phyloP scores from a whole-genome alignment of 2,797 vertebrate genomes.

The Typhlichthys subterraneus region DNA sequence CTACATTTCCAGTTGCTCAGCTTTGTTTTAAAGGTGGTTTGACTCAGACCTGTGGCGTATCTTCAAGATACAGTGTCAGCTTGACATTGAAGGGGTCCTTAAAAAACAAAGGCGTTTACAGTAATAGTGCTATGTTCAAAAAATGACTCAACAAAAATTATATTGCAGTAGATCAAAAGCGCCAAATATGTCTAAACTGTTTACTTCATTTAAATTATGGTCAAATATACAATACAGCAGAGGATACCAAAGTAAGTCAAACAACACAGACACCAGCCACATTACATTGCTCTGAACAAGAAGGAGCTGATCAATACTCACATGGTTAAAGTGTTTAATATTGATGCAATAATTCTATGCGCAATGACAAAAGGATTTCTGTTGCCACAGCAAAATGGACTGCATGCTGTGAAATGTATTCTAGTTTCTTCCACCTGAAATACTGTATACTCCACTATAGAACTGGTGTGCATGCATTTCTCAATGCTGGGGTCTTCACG shows the following conservation, averaged over 20 bases:
- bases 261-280: not conserved
- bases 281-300: not conserved
- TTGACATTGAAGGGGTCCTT: too few relatives aligned
- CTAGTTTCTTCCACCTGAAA: not conserved
- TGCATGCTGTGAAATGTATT: not conserved
- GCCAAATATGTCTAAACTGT: slow-evolving; percentile 10
- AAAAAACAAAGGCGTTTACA: not conserved
- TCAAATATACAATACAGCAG: not conserved
- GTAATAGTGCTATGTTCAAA: too few relatives aligned
- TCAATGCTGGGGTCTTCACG: too few relatives aligned
- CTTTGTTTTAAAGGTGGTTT: too few relatives aligned
- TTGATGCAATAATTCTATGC: slow-evolving; percentile 11
- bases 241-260: not conserved
- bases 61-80: too few relatives aligned
- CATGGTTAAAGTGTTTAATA: slow-evolving; percentile 18
- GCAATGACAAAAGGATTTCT: slow-evolving; percentile 10
- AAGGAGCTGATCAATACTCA: slow-evolving; percentile 2
- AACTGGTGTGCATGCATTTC: too few relatives aligned
- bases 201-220: not conserved
- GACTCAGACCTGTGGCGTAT: too few relatives aligned
- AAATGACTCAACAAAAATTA: too few relatives aligned
- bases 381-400: slow-evolving; percentile 13
- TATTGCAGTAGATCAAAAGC: too few relatives aligned
- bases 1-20: too few relatives aligned
- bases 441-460: not conserved